These are phyloP conservation scores for Torymus texanus DNA, from an alignment of 2,888 invertebrate genomes.

Conservation along the genomic window DNA sequence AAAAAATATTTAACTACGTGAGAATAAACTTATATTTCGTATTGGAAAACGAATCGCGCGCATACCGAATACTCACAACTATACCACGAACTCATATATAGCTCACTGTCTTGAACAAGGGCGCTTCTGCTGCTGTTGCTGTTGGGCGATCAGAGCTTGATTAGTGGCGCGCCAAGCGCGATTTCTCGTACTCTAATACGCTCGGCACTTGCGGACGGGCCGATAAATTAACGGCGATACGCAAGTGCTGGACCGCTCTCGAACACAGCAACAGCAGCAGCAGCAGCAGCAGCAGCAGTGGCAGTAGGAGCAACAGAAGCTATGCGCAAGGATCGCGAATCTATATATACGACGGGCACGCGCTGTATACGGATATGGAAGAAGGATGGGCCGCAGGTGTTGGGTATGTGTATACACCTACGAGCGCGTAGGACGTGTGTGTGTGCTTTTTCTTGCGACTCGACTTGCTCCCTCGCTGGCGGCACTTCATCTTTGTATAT, in stretches of 20 bases:
- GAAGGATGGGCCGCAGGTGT: conserved; percentile 67
- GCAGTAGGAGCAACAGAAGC: conserved; percentile 17
- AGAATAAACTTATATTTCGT: too few species aligned
- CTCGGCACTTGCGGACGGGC: conserved; percentile 49
- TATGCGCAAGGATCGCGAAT: conserved; percentile 58
- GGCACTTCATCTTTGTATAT: conserved; percentile 48
- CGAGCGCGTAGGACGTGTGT: conserved; percentile 9
- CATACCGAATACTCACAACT: too few species aligned
- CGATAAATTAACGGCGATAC: conserved; percentile 70
- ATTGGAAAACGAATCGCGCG: too few species aligned
- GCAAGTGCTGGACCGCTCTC: neutral
- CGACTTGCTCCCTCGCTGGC: neutral
- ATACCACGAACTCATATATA: too few species aligned
- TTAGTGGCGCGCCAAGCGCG: conserved; percentile 64
- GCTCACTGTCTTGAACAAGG: too few species aligned
- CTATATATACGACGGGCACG: conserved; percentile 9
- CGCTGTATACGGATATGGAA: conserved; percentile 55
- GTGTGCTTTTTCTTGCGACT: conserved; percentile 5
- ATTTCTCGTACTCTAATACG: conserved; percentile 68
- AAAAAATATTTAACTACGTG: too few species aligned
- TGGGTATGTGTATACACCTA: conserved; percentile 27
- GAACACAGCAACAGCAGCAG: conserved; percentile 5
- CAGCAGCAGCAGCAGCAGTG: conserved; percentile 15
- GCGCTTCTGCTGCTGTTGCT: too few species aligned
- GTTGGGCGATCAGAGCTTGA: conserved; percentile 57